These are phyloP conservation scores for Psophia crepitans DNA, from an alignment of 2,113 vertebrate genomes.

Conservation along the genomic window DNA sequence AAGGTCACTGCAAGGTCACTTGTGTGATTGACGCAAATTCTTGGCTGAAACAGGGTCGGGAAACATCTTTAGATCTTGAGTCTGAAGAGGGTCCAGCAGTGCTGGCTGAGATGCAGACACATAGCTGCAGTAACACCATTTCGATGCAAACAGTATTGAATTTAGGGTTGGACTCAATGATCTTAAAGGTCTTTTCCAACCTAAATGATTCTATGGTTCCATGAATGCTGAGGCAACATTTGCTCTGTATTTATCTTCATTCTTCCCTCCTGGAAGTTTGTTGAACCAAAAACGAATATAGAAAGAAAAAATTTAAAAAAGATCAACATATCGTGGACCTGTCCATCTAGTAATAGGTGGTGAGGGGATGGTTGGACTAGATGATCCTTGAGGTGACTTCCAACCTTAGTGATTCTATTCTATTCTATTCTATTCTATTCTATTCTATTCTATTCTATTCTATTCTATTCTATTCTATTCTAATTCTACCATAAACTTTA, in stretches of 20 bases:
- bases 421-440: too few relatives aligned
- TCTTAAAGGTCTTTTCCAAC: background rate
- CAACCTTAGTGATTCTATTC: too few relatives aligned
- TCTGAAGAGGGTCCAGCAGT: background rate
- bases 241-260: background rate
- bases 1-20: background rate
- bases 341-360: too few relatives aligned
- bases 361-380: too few relatives aligned
- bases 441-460: too few relatives aligned
- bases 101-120: background rate
- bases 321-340: background rate
- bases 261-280: background rate
- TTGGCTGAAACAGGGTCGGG: background rate
- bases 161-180: background rate
- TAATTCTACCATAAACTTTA: background rate
- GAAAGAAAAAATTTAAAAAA: fast-evolving
- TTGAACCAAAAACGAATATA: background rate
- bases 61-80: background rate
- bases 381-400: too few relatives aligned
- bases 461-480: too few relatives aligned
- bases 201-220: background rate
- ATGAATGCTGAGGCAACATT: background rate
- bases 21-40: fast-evolving
- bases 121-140: background rate
- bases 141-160: background rate